Conservation (phyloP, 2,797 vertebrate species). For the Hozukius guyotensis region DNA sequence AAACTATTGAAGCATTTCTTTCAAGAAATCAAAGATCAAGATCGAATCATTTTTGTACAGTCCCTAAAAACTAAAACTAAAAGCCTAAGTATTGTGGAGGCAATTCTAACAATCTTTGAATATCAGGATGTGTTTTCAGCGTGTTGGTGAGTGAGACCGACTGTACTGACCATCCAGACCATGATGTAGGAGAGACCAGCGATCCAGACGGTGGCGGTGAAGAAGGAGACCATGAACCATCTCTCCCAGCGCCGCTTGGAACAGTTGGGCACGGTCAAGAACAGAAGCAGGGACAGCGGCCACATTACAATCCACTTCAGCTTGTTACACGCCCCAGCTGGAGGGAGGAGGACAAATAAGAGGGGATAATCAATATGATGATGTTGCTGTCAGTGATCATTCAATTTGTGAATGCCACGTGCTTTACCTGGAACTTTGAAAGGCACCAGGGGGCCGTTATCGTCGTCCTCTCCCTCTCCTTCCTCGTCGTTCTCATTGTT, state of each 20-base stretch:
- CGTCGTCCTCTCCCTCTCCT: slow-evolving; percentile 83
- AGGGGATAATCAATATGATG: background rate
- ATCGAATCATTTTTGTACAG: background rate
- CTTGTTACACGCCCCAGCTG: slow-evolving; percentile 87
- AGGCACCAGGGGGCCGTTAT: slow-evolving; percentile 87
- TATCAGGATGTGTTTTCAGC: background rate
- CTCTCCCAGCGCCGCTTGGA: slow-evolving; percentile 90
- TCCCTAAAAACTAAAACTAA: background rate
- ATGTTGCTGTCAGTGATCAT: too few relatives aligned
- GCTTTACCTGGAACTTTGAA: slow-evolving; percentile 87
- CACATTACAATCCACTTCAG: slow-evolving; percentile 91
- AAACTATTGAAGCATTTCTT: background rate
- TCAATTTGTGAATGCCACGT: background rate
- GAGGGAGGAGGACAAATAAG: background rate
- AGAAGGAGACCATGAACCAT: slow-evolving; percentile 94
- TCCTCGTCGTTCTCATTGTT: slow-evolving; percentile 87
- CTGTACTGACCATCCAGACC: slow-evolving; percentile 94
- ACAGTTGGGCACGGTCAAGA: slow-evolving; percentile 95
- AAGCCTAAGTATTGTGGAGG: background rate
- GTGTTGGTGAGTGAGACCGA: background rate
- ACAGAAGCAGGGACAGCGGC: slow-evolving; percentile 91
- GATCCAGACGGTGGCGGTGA: slow-evolving; percentile 93
- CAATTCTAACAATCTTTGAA: background rate
- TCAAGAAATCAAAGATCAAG: background rate
- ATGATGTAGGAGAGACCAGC: slow-evolving; percentile 95